phyloP scores from a whole-genome alignment of 2,888 invertebrate genomes.

The Rhopalosiphum nymphaeae region DNA sequence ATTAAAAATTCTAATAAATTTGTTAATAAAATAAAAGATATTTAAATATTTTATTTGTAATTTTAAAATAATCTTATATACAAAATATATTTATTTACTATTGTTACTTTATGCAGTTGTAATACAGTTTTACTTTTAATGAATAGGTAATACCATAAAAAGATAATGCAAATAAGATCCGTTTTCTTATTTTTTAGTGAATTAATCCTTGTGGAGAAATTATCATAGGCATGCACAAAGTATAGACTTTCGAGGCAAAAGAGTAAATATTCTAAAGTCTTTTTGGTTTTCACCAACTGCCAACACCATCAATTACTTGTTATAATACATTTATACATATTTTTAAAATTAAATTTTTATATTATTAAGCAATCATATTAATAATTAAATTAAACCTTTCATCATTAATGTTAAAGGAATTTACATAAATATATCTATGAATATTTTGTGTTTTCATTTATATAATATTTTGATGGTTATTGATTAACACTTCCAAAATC shows the following conservation, averaged over 20 bases:
- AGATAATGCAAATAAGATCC: neutral
- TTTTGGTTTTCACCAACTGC: neutral
- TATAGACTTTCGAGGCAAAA: neutral
- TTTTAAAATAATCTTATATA: neutral
- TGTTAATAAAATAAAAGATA: neutral
- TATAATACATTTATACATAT: neutral
- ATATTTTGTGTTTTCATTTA: neutral
- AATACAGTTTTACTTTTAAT: neutral
- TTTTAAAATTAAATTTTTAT: neutral
- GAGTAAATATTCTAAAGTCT: neutral
- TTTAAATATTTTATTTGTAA: neutral
- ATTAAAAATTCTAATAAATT: neutral
- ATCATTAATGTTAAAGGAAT: neutral
- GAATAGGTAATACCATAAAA: neutral
- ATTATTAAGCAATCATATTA: neutral
- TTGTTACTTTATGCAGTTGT: neutral
- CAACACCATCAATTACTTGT: neutral
- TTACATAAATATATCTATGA: neutral
- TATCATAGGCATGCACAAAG: constrained; percentile 16
- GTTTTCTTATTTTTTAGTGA: neutral
- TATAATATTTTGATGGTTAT: neutral
- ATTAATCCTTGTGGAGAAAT: neutral
- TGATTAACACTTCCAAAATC: neutral
- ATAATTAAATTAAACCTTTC: neutral
- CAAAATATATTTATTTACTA: neutral